These are phyloP conservation scores for Clusia tigrina DNA, from an alignment of 2,888 invertebrate genomes.

Conservation along the genomic window DNA sequence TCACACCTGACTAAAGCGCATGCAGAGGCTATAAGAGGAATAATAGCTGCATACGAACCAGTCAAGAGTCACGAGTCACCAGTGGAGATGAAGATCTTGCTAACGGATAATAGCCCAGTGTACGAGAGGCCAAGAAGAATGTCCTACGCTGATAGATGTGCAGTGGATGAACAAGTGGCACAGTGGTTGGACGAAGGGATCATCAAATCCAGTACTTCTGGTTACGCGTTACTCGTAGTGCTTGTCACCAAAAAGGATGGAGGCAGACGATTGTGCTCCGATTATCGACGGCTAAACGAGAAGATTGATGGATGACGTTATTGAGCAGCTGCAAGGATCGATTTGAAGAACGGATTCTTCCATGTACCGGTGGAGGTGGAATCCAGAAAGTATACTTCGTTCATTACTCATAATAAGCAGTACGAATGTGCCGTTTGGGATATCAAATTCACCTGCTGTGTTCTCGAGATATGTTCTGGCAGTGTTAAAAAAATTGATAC, in stretches of 20 bases:
- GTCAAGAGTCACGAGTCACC: too few relatives aligned
- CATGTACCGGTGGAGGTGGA: constrained; percentile 30
- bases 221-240: constrained; percentile 25
- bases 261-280: constrained; percentile 22
- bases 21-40: neutral
- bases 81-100: too few relatives aligned
- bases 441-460: constrained; percentile 32
- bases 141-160: constrained; percentile 13
- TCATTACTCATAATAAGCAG: constrained; percentile 31
- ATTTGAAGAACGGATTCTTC: constrained; percentile 34
- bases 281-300: constrained; percentile 25
- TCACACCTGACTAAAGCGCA: constrained; percentile 8
- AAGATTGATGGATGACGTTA: constrained; percentile 18
- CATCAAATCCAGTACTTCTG: constrained; percentile 10
- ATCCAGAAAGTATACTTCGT: constrained; percentile 31
- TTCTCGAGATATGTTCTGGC: constrained; percentile 31
- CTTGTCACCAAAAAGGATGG: constrained; percentile 26
- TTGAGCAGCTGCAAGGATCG: constrained; percentile 26
- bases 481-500: constrained; percentile 31
- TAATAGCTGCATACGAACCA: constrained; percentile 16
- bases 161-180: constrained; percentile 20
- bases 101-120: constrained; percentile 20
- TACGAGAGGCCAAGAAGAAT: constrained; percentile 21
- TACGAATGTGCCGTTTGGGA: constrained; percentile 35
- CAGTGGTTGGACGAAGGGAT: constrained; percentile 19